A percentile compares a stretch with the other conserved stretches of the same genome.
Conservation (phyloP, 2,113 vertebrate species). For the Neogobius melanostomus region DNA sequence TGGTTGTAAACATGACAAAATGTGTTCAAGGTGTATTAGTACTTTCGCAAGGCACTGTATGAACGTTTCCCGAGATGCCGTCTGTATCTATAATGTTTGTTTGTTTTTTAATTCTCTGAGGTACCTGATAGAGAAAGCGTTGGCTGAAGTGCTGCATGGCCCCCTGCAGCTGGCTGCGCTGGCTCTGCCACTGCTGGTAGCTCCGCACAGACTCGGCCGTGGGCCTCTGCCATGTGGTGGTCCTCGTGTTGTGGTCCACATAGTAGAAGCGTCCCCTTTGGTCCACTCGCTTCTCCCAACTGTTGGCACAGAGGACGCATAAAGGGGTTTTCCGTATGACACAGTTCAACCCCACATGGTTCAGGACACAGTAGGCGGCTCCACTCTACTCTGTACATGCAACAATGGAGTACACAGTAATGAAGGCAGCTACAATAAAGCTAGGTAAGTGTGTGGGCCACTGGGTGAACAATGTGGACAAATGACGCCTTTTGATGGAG, state of each 20-base stretch:
- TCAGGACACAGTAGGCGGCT: conserved; percentile 4
- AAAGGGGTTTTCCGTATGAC: conserved; percentile 26
- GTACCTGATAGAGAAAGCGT: conserved; percentile 97
- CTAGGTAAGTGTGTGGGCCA: no score
- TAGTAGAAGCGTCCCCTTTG: conserved; percentile 94
- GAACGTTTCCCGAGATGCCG: no score
- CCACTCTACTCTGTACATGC: no score
- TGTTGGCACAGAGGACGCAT: conserved; percentile 43
- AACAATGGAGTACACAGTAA: no score
- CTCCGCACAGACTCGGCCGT: conserved; percentile 91
- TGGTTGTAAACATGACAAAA: no score
- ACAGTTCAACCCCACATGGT: conserved; percentile 17
- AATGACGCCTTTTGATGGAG: no score
- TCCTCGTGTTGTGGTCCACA: conserved; percentile 97
- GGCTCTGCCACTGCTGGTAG: conserved; percentile 98
- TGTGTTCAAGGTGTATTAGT: no score
- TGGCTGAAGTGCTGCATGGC: conserved; percentile 99
- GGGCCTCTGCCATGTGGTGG: conserved; percentile 97
- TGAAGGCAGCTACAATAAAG: no score
- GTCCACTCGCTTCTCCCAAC: conserved; percentile 97
- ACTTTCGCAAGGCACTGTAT: no score
- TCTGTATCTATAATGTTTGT: no score
- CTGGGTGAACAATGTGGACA: no score
- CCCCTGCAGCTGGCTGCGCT: conserved; percentile 93
- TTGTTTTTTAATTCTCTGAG: not conserved